Conservation (phyloP, 2,113 vertebrate genomes). For the Vulpes lagopus region DNA sequence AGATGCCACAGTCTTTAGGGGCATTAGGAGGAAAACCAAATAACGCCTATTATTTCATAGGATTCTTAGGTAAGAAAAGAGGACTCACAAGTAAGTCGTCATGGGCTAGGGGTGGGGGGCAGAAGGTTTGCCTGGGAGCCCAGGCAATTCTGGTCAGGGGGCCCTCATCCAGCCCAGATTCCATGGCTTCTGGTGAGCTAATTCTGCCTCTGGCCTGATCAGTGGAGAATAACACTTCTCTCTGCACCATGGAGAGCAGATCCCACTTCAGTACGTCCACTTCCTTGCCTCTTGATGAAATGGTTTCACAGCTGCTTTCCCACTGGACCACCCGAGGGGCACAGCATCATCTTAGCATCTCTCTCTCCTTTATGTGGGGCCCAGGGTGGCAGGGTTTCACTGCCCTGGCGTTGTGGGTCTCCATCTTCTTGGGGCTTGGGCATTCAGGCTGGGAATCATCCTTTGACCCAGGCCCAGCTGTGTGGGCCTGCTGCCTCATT, state of each 20-base stretch:
- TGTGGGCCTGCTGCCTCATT: not conserved
- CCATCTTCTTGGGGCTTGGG: not conserved
- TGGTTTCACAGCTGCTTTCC: not conserved
- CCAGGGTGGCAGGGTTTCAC: not conserved
- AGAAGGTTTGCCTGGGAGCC: conserved; percentile 55
- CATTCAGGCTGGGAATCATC: not conserved
- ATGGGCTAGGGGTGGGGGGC: conserved; percentile 73
- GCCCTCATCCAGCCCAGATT: not conserved
- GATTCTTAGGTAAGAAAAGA: conserved; percentile 92
- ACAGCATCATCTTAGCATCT: not conserved
- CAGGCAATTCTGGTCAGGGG: conserved; percentile 20
- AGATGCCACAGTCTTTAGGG: conserved; percentile 95
- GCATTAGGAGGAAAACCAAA: conserved; percentile 95
- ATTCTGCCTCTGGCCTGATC: not conserved
- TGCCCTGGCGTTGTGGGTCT: not conserved
- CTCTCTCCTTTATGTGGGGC: not conserved
- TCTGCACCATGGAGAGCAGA: not conserved
- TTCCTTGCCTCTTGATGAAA: conserved; percentile 45
- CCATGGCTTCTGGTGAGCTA: not conserved
- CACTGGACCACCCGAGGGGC: not conserved
- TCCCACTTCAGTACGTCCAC: not conserved
- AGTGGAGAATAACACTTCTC: not conserved
- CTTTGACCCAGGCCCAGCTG: not conserved
- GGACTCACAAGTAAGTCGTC: conserved; percentile 75
- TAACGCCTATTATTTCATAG: conserved; percentile 96